Percentiles rank a stretch among this genome's conserved stretches.
phyloP scores from a whole-genome alignment of 2,113 vertebrate species.

The Eptesicus fuscus region DNA sequence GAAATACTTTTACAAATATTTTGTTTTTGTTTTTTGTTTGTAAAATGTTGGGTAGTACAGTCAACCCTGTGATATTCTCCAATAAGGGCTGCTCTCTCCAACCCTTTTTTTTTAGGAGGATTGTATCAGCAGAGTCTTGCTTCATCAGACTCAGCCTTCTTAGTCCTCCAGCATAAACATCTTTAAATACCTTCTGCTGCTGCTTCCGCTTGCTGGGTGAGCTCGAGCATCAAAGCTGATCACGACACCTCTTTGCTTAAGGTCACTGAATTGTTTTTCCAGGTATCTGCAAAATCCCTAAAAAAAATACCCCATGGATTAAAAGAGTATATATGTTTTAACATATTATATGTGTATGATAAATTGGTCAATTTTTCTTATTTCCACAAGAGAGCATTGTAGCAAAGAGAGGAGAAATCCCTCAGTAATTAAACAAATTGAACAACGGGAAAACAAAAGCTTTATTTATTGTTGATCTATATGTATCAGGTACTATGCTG shows the following conservation, averaged over 20 bases:
- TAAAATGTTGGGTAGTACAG: constrained; percentile 78
- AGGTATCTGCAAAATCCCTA: constrained; percentile 95
- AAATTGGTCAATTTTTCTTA: not conserved
- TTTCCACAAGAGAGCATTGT: not conserved
- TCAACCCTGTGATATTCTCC: constrained; percentile 65
- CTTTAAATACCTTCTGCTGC: constrained; percentile 86
- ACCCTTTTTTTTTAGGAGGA: constrained; percentile 82
- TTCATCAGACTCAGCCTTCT: constrained; percentile 76
- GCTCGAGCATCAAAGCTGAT: constrained; percentile 95
- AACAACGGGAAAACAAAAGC: not conserved
- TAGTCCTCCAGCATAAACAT: constrained; percentile 74
- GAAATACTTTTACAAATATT: not conserved
- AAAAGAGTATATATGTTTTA: not conserved
- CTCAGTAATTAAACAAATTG: not conserved
- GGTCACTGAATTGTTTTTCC: constrained; percentile 87
- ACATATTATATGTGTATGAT: not conserved
- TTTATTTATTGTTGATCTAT: not conserved
- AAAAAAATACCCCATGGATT: not conserved
- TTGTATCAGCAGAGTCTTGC: constrained; percentile 75
- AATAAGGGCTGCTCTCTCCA: constrained; percentile 78
- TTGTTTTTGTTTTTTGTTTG: no score
- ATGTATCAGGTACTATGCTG: not conserved
- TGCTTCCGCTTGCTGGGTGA: constrained; percentile 89
- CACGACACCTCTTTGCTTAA: constrained; percentile 92
- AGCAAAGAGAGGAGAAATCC: not conserved